Evolutionary conservation across 1,140 invertebrate genomes (phyloP), one percentile per base, ranked within the genome.

Genomic region (Pogonomyrmex californicus): DNA sequence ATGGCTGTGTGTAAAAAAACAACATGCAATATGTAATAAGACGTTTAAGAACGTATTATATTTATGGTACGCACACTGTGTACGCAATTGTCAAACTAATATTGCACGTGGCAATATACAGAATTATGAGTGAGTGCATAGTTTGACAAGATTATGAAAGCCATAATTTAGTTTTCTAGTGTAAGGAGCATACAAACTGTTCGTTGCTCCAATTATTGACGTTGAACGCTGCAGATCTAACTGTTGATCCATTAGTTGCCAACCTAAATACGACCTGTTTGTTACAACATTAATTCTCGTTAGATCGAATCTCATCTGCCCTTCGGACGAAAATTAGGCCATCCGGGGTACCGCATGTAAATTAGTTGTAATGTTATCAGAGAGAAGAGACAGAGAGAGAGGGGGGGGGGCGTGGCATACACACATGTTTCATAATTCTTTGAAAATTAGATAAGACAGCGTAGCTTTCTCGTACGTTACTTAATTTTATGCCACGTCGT

Each of bases 201-300:
- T 81, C 79, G 66, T 44, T 73, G 54, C n/a, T 73, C 54, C 54
- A 83, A 83, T 75, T 83, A 83, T 73, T 56, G 79, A 60, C 33
- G 68, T 60, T 75, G 68, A 83, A 49, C 68, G 38, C 33, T 60
- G n/a, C 68, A n/a, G 68, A 71, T 83, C 68, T 49, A 54, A 75
- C 79, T 83, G 79, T 83, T 83, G 79, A 83, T 83, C 54, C 68
- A 83, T 83, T 83, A 83, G 68, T 83, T 60, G 79, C 30, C 54
- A 73, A 83, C 79, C 54, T 75, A 83, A 83, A 83, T 83, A 73
- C 38, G 54, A 60, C 68, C 66, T 75, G 79, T 83, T 83, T 75
- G 79, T 83, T 83, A 54, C 54, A 83, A 83, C 79, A 83, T 83
- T 83, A 83, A 83, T 83, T 83, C 79, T 83, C 79, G 44, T 75